A percentile compares a stretch with the other conserved stretches of the same genome.
phyloP scores from a whole-genome alignment of 2,888 invertebrate species.

The Agrochola litura region DNA sequence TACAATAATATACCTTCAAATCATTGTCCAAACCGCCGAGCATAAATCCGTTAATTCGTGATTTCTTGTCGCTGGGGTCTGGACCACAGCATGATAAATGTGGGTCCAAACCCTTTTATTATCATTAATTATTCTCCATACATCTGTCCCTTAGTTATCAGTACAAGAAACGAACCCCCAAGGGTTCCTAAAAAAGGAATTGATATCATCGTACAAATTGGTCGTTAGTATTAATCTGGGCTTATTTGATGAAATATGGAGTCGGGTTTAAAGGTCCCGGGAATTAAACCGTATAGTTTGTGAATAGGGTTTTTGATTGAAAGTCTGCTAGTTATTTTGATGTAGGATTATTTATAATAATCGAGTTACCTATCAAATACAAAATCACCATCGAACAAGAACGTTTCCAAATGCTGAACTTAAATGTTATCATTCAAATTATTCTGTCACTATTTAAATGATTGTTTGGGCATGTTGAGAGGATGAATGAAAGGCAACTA shows the following conservation, averaged over 20 bases:
- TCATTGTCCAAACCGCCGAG: slow-evolving; percentile 14
- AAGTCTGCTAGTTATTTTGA: slow-evolving; percentile 35
- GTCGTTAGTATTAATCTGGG: slow-evolving; percentile 57
- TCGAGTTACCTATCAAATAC: too few relatives aligned
- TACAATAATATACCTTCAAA: slow-evolving; percentile 10
- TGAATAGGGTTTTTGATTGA: slow-evolving; percentile 21
- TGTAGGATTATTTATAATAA: neutral
- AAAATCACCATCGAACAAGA: too few relatives aligned
- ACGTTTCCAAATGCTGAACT: too few relatives aligned
- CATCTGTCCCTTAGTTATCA: slow-evolving; percentile 61
- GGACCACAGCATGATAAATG: slow-evolving; percentile 68
- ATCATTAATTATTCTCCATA: slow-evolving; percentile 69
- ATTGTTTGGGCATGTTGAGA: too few relatives aligned
- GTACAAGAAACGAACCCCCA: slow-evolving; percentile 57
- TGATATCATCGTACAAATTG: slow-evolving; percentile 64
- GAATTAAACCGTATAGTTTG: slow-evolving; percentile 37
- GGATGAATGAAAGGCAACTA: too few relatives aligned
- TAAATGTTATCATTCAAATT: too few relatives aligned
- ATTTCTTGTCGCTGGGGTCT: slow-evolving; percentile 67
- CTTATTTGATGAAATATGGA: slow-evolving; percentile 50
- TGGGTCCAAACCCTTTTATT: slow-evolving; percentile 62
- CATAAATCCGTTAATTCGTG: slow-evolving; percentile 70
- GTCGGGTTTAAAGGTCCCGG: neutral
- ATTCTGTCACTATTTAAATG: too few relatives aligned
- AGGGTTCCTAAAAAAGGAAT: slow-evolving; percentile 60